Percentiles rank a stretch among this genome's conserved stretches.
These are phyloP conservation scores for Conus betulinus DNA, from an alignment of 1,140 invertebrate species.

Conservation along the genomic window DNA sequence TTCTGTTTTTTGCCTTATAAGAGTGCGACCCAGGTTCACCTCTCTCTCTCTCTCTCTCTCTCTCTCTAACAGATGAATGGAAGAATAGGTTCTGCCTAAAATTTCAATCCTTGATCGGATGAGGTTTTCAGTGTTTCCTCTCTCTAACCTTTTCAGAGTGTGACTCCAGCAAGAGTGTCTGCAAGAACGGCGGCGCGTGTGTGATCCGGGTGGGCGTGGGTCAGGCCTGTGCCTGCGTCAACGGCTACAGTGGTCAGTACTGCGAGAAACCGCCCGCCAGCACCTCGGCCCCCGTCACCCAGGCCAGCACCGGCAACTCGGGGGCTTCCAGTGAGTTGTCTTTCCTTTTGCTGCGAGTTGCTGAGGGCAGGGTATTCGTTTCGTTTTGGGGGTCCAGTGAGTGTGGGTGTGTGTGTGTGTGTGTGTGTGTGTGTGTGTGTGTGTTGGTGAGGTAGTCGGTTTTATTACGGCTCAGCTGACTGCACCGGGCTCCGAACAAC, in stretches of 20 bases:
- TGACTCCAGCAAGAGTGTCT: constrained; percentile 49
- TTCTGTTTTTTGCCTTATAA: too few relatives aligned
- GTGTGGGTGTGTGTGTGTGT: not conserved
- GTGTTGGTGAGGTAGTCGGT: not conserved
- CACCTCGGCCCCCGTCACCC: not conserved
- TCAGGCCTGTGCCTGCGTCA: constrained; percentile 58
- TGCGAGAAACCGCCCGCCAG: not conserved
- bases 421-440: not conserved
- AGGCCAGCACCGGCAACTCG: constrained; percentile 1
- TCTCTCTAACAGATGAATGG: too few relatives aligned
- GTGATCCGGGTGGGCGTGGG: constrained; percentile 44
- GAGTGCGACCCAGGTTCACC: too few relatives aligned
- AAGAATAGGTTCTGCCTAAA: too few relatives aligned
- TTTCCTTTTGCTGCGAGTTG: not conserved
- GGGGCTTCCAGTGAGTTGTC: not conserved
- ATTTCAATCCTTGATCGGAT: too few relatives aligned
- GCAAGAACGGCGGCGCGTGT: constrained; percentile 45
- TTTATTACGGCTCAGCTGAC: too few relatives aligned
- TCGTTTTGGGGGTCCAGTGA: not conserved
- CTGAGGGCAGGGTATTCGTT: not conserved
- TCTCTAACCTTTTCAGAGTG: constrained; percentile 54
- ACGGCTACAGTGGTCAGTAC: not conserved
- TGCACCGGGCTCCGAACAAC: too few relatives aligned
- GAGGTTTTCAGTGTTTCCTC: too few relatives aligned
- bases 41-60: too few relatives aligned